phyloP scores from a whole-genome alignment of 2,888 invertebrate genomes.

The Drosophila barbarae region DNA sequence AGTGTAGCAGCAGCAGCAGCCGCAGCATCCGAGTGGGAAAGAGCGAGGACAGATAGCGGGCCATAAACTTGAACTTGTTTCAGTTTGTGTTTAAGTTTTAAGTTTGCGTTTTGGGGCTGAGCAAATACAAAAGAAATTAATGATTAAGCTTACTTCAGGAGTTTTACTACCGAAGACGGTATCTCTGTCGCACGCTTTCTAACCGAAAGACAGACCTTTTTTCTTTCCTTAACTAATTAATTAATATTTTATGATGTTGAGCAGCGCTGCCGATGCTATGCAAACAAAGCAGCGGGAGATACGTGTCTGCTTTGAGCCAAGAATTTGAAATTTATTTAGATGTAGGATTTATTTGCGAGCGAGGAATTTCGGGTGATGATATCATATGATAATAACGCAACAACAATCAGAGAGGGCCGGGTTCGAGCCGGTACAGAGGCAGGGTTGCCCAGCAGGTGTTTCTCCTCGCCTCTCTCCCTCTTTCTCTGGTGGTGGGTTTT shows the following conservation, averaged over 20 bases:
- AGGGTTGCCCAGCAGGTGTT: conserved; percentile 74
- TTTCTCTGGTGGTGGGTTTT: conserved; percentile 28
- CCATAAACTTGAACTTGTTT: conserved; percentile 71
- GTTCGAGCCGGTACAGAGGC: conserved; percentile 10
- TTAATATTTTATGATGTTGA: conserved; percentile 71
- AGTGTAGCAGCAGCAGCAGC: conserved; percentile 3
- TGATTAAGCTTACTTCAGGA: conserved; percentile 60
- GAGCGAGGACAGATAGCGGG: conserved; percentile 19
- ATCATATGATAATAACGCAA: conserved; percentile 77
- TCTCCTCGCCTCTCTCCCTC: conserved; percentile 25
- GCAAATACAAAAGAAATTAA: conserved; percentile 69
- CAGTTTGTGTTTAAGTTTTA: background rate
- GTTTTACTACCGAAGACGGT: conserved; percentile 61
- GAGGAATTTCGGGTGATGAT: conserved; percentile 78
- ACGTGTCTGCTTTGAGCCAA: conserved; percentile 44
- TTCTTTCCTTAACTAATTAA: conserved; percentile 59
- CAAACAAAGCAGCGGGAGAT: conserved; percentile 70
- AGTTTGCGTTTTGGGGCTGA: conserved; percentile 43
- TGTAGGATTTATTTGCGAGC: conserved; percentile 76
- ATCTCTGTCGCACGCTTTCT: conserved; percentile 56
- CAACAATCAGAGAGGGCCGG: conserved; percentile 45
- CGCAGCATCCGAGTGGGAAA: conserved; percentile 2
- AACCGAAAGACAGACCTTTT: conserved; percentile 38
- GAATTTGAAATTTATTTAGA: conserved; percentile 71
- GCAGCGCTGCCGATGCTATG: conserved; percentile 54